These are phyloP conservation scores for Felis catus DNA, from an alignment of 2,113 vertebrate species.

Conservation along the genomic window F.catus_Fca126_mat1.0 CM031416.1:49304001-49304500, in stretches of 20 bases:
- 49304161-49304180: neutral
- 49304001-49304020: conserved; percentile 76
- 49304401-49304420: conserved; percentile 17
- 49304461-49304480: neutral
- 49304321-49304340: neutral
- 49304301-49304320: neutral
- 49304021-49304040: conserved; percentile 85
- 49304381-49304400: neutral
- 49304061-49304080: conserved; percentile 81
- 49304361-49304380: neutral
- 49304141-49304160: neutral
- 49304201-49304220: neutral
- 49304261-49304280: neutral
- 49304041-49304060: conserved; percentile 83
- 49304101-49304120: conserved; percentile 79
- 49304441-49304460: conserved; percentile 1
- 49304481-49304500: conserved; percentile 39
- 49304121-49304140: neutral
- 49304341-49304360: neutral
- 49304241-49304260: neutral
- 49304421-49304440: conserved; percentile 9
- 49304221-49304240: neutral
- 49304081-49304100: conserved; percentile 85
- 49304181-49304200: neutral
- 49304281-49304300: neutral